Evolutionary conservation across 2,797 vertebrate species (phyloP), one percentile per base, ranked within the genome.

Genomic region (Dromococcyx pavoninus): DNA sequence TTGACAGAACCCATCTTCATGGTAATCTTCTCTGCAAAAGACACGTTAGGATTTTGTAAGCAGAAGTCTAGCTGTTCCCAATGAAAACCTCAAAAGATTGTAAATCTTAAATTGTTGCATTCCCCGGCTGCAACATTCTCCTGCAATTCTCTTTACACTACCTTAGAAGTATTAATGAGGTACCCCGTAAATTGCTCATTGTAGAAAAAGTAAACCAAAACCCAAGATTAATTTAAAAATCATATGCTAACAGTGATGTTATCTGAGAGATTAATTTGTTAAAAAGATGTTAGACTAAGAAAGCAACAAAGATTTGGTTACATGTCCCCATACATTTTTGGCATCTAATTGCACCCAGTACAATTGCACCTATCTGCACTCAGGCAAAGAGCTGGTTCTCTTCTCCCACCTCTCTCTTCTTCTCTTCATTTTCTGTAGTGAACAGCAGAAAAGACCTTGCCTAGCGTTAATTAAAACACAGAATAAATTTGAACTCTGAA

Each of bases 1-100:
- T 96, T 99, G 99, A 95, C 99, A 99, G 98, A 99, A 99, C 23
- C 99, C 99, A 43, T 99, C 99, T 91, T 99, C 99, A 4, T 97
- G 98, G 35, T 98, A 98, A 93, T 99, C 99, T 64, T 97, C 96
- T 81, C 98, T 98, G 88, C 13, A 89, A 96, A 96, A 94, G 56
- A 97, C 62, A 96, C 33, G 89, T 64, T 71, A 48, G 66, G 39
- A 95, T 86, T 78, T 75, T 28, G 43, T 92, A 50, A 96, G 78
- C 67, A 89, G 48, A 89, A 65, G 28, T 70, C 30, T 69, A 28
- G 30, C 30, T 60, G 41, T 48, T 39, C 41, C 54, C 9, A 30
- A 1, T 4, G 16, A 48, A 73, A 61, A 65, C 3, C 5, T 22
- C 33, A 13, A 41, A 62, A 61, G 30, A 77, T 6, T 35, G 14